Percentiles rank a stretch among this genome's conserved stretches.
Evolutionary conservation across 2,113 vertebrate species (phyloP).

Genomic region (rat (Rattus norvegicus)): GRCr8 NC_086021.1:107749001-107749500

Average conservation of each 20-base stretch:
- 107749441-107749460: neutral
- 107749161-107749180: neutral
- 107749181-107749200: neutral
- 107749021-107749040: neutral
- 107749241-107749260: neutral
- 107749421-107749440: neutral
- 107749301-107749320: neutral
- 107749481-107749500: neutral
- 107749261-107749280: neutral
- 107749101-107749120: no score
- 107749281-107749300: neutral
- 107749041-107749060: neutral
- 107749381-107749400: neutral
- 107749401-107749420: constrained; percentile 4
- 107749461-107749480: neutral
- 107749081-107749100: neutral
- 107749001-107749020: neutral
- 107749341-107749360: neutral
- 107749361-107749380: neutral
- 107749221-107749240: neutral
- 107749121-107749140: neutral
- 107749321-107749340: neutral
- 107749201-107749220: neutral
- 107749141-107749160: neutral
- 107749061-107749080: neutral